These are phyloP conservation scores for Platynereis dumerilii DNA, from an alignment of 2,888 invertebrate genomes.

Conservation along the genomic window DNA sequence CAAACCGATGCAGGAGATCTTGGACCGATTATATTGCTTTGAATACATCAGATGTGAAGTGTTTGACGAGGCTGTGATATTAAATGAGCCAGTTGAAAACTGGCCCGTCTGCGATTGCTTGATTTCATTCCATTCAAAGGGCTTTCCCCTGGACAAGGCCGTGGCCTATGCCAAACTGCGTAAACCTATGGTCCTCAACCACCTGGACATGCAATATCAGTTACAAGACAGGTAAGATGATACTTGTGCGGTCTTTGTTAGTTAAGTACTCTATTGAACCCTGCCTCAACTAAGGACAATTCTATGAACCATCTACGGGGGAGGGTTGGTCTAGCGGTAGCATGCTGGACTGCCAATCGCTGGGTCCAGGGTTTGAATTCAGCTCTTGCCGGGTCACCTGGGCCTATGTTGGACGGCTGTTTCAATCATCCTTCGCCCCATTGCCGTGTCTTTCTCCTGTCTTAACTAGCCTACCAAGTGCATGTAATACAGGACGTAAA, in stretches of 20 bases:
- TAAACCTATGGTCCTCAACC: slow-evolving; percentile 96
- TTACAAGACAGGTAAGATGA: slow-evolving; percentile 75
- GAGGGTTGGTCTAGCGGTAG: no score
- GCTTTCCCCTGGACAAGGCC: slow-evolving; percentile 97
- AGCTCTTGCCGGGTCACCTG: no score
- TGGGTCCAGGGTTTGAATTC: no score
- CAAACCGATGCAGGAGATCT: slow-evolving; percentile 99
- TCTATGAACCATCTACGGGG: no score
- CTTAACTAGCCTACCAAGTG: no score
- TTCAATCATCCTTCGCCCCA: no score
- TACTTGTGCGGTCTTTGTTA: neutral
- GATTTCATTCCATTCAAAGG: slow-evolving; percentile 97
- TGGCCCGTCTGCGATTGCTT: slow-evolving; percentile 99
- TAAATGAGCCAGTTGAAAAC: slow-evolving; percentile 93
- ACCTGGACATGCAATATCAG: slow-evolving; percentile 97
- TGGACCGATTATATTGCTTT: slow-evolving; percentile 93
- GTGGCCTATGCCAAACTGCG: slow-evolving; percentile 92
- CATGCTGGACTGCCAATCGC: no score
- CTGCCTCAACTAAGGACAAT: no score
- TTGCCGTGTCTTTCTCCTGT: no score
- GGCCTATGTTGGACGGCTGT: no score
- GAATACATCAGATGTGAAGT: slow-evolving; percentile 84
- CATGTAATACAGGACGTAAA: no score
- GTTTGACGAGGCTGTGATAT: slow-evolving; percentile 87
- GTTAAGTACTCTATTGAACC: no score